phyloP scores from a whole-genome alignment of 2,113 vertebrate species.

The Rhizomys pruinosus region DNA sequence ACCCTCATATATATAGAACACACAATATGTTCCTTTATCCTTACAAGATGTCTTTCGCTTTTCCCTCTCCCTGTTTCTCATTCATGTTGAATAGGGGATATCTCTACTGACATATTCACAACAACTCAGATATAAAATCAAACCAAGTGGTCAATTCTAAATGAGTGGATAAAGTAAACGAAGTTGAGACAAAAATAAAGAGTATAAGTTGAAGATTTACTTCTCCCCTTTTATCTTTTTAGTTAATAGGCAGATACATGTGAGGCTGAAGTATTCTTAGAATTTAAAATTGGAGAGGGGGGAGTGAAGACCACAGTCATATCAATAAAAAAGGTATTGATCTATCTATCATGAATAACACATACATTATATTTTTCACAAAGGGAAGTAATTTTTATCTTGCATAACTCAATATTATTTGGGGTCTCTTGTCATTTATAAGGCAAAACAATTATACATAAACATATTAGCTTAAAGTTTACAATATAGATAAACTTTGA shows the following conservation, averaged over 20 bases:
- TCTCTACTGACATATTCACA: not conserved
- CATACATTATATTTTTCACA: not conserved
- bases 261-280: not conserved
- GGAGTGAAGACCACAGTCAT: not conserved
- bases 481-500: not conserved
- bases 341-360: accelerated
- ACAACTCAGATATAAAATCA: not conserved
- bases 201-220: not conserved
- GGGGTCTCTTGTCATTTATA: not conserved
- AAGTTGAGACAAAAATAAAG: not conserved
- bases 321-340: not conserved
- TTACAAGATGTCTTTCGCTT: not conserved
- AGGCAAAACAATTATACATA: not conserved
- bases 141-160: not conserved
- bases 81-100: not conserved
- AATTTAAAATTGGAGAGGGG: not conserved
- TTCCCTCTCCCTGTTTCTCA: not conserved
- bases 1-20: not conserved
- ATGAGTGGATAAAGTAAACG: not conserved
- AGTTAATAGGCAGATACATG: not conserved
- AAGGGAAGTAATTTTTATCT: not conserved
- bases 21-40: not conserved
- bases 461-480: not conserved
- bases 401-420: not conserved
- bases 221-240: not conserved